Base-by-base conservation (phyloP, 2,888 invertebrate genomes). In the Eupeodes latifasciatus region DNA sequence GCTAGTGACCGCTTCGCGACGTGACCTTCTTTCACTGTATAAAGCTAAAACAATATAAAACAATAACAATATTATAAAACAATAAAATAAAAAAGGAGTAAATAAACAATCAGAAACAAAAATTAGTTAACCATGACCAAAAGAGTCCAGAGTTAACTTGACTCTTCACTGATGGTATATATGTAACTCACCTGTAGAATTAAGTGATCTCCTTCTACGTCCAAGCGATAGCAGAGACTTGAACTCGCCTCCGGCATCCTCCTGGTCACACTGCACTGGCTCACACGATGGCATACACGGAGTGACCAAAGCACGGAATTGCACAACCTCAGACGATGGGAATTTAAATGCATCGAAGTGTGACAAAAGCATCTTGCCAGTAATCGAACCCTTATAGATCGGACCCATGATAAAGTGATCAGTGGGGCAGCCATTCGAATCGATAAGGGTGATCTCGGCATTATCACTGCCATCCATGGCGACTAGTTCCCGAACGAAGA, bases 341-440 rank as follows among this genome's bases (percentile, higher is more conserved):
- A 98, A 98, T 94, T 98, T 98, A 95, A 98, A 98, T 53, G 98
- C 98, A 93, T 98, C 98, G 94, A 98, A 98, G 94, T 97, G 97
- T 75, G 98, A 98, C 86, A 98, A 94, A 88, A 98, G 94, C 91
- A 97, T 96, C 95, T 98, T 97, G 94, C 96, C 96, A 86, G 96
- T 95, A 91, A 96, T 94, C 59, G 95, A 95, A 57, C 97, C 97
- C 94, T 98, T 97, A 94, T 97, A 96, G 88, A 98, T 95, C 27
- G 98, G 97, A 91, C 98, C 98, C 98, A 98, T 98, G 93, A 98
- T 98, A 93, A 97, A 97, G 92, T 98, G 97, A 93, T 98, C 98
- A 36, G 98, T 98, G 14, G 98, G 98, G 92, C 98, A 98, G 92
- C 98, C 98, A 91, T 96, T 95, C 89, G 97, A 96, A 93, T 98